Conservation (phyloP, 30 jellyfish, hydroid and myxozoan genomes). For the Phacellophora camtschatica region DNA sequence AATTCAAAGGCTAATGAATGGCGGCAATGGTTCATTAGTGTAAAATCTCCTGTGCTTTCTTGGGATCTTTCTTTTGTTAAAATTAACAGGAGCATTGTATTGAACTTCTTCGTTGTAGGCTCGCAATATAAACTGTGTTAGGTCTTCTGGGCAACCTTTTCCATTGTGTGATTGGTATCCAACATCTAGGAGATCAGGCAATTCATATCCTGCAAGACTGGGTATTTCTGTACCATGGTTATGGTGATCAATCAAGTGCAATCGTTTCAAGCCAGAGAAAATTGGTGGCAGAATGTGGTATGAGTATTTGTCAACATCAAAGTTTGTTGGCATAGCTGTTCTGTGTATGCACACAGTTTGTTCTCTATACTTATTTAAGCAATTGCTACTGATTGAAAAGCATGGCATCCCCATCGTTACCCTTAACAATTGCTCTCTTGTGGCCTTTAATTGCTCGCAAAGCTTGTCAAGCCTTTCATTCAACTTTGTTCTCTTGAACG, state of each 20-base stretch:
- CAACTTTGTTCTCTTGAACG: slow-evolving; percentile 2
- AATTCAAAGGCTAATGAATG: background rate
- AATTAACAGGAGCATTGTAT: slow-evolving; percentile 39
- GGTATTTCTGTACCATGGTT: slow-evolving; percentile 30
- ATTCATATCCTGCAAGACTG: background rate
- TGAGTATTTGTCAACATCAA: slow-evolving; percentile 28
- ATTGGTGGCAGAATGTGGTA: slow-evolving; percentile 39
- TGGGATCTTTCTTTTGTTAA: slow-evolving; percentile 20
- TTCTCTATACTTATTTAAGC: background rate
- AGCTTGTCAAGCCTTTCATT: slow-evolving; percentile 28
- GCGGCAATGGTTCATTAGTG: background rate
- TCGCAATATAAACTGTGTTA: slow-evolving; percentile 30
- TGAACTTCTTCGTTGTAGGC: slow-evolving; percentile 43
- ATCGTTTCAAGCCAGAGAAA: background rate
- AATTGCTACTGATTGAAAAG: slow-evolving; percentile 19
- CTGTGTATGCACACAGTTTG: slow-evolving; percentile 19
- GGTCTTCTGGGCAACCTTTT: slow-evolving; percentile 40
- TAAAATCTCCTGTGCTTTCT: slow-evolving; percentile 27
- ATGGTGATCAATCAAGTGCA: background rate
- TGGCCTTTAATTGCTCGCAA: slow-evolving; percentile 7
- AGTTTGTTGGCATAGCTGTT: slow-evolving; percentile 20
- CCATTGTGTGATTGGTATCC: slow-evolving; percentile 33
- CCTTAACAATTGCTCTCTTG: slow-evolving; percentile 18
- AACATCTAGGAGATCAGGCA: slow-evolving; percentile 27
- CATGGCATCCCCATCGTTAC: slow-evolving; percentile 59